Conservation (phyloP, 2,797 vertebrate genomes). For the Chromis chromis region DNA sequence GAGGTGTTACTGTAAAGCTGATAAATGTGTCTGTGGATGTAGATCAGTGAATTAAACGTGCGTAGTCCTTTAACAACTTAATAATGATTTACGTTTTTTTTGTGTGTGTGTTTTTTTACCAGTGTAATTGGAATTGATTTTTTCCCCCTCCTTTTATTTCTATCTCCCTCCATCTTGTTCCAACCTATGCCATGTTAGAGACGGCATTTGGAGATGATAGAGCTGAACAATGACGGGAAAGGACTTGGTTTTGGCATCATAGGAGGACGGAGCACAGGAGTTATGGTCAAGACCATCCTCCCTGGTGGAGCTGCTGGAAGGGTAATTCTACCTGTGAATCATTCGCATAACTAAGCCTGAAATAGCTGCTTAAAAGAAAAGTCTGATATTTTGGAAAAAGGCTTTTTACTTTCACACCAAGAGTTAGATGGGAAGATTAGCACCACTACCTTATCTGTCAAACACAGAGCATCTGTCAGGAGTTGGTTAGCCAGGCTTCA, state of each 20-base stretch:
- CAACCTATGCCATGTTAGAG: conserved; percentile 73
- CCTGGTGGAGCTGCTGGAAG: conserved; percentile 92
- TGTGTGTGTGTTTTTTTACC: background rate
- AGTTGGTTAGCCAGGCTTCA: background rate
- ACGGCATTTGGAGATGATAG: conserved; percentile 91
- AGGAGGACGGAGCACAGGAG: conserved; percentile 92
- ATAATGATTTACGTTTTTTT: background rate
- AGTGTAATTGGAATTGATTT: conserved; percentile 3
- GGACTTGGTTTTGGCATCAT: conserved; percentile 97
- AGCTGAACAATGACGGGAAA: conserved; percentile 92
- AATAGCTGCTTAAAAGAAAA: background rate
- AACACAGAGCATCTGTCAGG: background rate
- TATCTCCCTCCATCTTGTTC: conserved; percentile 4
- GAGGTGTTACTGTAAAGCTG: conserved; percentile 6
- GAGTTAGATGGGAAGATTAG: background rate
- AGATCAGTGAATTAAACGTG: background rate
- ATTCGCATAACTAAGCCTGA: background rate
- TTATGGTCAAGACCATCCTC: conserved; percentile 95
- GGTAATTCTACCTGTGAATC: conserved; percentile 76
- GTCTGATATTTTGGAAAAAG: background rate
- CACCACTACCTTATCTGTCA: background rate
- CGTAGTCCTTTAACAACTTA: background rate
- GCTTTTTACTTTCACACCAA: background rate
- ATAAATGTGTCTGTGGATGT: conserved; percentile 5
- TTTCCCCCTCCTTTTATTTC: background rate